Evolutionary conservation across 2,797 vertebrate species (phyloP).

Genomic region (Uromys caudimaculatus): DNA sequence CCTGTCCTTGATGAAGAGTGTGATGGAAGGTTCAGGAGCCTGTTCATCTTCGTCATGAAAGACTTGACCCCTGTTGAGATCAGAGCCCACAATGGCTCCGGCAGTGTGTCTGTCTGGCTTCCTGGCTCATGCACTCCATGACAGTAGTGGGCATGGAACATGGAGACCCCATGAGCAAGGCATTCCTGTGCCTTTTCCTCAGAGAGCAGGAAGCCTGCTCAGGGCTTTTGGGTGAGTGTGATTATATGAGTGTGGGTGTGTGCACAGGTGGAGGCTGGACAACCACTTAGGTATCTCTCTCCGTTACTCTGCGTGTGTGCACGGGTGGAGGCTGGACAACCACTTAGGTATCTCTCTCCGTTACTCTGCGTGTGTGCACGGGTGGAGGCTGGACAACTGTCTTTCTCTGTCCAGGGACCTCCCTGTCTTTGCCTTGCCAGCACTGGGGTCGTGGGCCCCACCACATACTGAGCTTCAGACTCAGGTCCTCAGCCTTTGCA

Average conservation of each 20-base stretch:
- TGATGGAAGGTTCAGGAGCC: not conserved
- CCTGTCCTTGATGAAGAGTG: not conserved
- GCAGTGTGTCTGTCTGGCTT: rapidly evolving
- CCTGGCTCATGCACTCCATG: not conserved
- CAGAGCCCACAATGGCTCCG: too few relatives aligned
- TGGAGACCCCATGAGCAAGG: not conserved
- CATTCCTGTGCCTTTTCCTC: not conserved
- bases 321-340: not conserved
- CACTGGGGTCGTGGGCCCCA: too few relatives aligned
- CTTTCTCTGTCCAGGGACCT: not conserved
- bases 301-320: not conserved
- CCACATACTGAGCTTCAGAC: not conserved
- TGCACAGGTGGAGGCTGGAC: too few relatives aligned
- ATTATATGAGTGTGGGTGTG: too few relatives aligned
- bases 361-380: not conserved
- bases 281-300: too few relatives aligned
- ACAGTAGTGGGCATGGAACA: not conserved
- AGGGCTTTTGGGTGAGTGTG: not conserved
- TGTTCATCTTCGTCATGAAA: not conserved
- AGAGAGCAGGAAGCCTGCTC: not conserved
- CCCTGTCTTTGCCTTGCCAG: too few relatives aligned
- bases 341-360: not conserved
- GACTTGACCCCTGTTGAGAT: not conserved
- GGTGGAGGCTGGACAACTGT: not conserved
- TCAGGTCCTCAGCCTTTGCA: not conserved